Evolutionary conservation across 2,797 vertebrate species (phyloP).

Genomic region (Acrocephalus scirpaceus): DNA sequence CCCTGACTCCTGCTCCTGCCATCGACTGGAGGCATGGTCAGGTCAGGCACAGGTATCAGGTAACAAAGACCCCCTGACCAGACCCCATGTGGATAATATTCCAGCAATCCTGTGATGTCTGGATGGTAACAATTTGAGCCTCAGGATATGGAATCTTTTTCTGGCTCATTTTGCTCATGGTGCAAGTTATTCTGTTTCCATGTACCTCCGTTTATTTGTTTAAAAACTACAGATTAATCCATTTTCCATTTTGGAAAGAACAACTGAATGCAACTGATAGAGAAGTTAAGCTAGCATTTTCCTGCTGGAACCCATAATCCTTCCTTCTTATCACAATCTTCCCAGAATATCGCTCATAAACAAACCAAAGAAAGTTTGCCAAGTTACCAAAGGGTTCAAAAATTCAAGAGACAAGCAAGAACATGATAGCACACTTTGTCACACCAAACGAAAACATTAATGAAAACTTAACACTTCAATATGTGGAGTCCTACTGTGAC

Average conservation of each 20-base stretch:
- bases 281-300: not conserved
- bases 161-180: not conserved
- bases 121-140: not conserved
- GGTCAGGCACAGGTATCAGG: not conserved
- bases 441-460: not conserved
- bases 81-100: not conserved
- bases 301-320: not conserved
- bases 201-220: not conserved
- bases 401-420: not conserved
- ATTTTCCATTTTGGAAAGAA: not conserved
- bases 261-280: not conserved
- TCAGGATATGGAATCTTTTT: not conserved
- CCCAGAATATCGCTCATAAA: not conserved
- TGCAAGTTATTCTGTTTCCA: not conserved
- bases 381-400: not conserved
- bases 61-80: not conserved
- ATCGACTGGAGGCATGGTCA: rapidly evolving
- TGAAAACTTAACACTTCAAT: not conserved
- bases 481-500: not conserved
- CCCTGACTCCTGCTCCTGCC: not conserved
- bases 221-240: not conserved
- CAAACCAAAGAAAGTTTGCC: not conserved
- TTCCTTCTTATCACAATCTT: not conserved
- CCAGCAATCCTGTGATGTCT: not conserved
- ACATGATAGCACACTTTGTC: not conserved